A percentile compares a stretch with the other conserved stretches of the same genome.
These are phyloP conservation scores for Piezodorus guildinii DNA, from an alignment of 1,140 invertebrate species.

Conservation along the genomic window DNA sequence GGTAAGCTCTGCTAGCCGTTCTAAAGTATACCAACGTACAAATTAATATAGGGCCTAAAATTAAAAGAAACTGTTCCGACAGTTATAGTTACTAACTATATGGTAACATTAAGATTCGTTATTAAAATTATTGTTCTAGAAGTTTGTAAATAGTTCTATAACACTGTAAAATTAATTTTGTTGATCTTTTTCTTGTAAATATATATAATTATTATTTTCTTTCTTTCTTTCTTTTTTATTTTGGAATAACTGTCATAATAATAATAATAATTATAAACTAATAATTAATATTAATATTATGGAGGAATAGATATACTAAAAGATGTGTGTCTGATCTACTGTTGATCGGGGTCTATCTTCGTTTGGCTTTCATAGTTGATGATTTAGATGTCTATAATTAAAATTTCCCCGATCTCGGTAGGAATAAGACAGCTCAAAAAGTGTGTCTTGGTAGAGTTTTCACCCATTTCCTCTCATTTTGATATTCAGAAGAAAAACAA, in stretches of 20 bases:
- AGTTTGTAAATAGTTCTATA: slow-evolving; percentile 18
- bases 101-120: slow-evolving; percentile 8
- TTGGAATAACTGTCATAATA: slow-evolving; percentile 17
- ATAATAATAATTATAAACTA: slow-evolving; percentile 22
- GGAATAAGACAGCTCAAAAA: slow-evolving; percentile 9
- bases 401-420: slow-evolving; percentile 1
- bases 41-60: slow-evolving; percentile 28
- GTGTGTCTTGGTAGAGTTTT: slow-evolving; percentile 13
- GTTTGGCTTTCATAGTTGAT: neutral
- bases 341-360: neutral
- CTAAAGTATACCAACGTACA: slow-evolving; percentile 23
- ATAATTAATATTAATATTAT: slow-evolving; percentile 24
- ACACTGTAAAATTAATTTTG: slow-evolving; percentile 19
- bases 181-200: slow-evolving; percentile 10
- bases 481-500: slow-evolving; percentile 8
- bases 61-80: slow-evolving; percentile 4
- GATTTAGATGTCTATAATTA: slow-evolving; percentile 11
- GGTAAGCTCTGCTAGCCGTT: neutral
- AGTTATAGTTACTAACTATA: slow-evolving; percentile 6
- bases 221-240: slow-evolving; percentile 11
- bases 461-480: slow-evolving; percentile 9
- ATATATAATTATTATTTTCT: slow-evolving; percentile 8
- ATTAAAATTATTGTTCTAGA: neutral
- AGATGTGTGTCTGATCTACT: slow-evolving; percentile 9
- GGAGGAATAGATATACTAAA: slow-evolving; percentile 10